Evolutionary conservation across 2,113 vertebrate genomes (phyloP).

Genomic region (Semnornis frantzii): DNA sequence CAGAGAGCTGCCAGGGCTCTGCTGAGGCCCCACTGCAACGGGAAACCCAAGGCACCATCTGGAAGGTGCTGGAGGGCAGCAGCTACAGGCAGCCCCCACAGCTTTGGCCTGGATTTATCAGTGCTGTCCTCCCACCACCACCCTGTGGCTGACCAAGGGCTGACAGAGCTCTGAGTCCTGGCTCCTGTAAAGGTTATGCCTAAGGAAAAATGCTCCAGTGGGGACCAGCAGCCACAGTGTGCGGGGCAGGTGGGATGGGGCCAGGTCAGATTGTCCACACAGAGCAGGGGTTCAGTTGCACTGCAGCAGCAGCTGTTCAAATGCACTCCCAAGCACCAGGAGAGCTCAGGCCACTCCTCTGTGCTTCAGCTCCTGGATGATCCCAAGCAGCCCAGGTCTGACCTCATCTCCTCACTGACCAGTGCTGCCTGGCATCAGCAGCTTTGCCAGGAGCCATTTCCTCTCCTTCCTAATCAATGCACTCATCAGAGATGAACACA

Average conservation of each 20-base stretch:
- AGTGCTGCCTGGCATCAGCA: not conserved
- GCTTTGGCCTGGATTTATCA: not conserved
- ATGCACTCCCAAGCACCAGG: not conserved
- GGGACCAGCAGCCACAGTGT: not conserved
- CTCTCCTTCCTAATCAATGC: not conserved
- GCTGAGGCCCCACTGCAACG: conserved; percentile 38
- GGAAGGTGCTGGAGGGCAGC: not conserved
- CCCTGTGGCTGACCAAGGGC: not conserved
- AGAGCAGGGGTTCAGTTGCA: rapidly evolving
- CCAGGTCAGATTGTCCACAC: not conserved
- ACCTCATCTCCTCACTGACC: not conserved
- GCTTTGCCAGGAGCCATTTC: not conserved
- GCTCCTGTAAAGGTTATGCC: not conserved
- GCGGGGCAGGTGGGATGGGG: not conserved
- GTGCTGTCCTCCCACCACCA: not conserved
- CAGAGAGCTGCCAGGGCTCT: not conserved
- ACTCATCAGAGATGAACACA: rapidly evolving
- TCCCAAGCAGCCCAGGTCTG: not conserved
- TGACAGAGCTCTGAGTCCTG: not conserved
- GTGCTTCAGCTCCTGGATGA: not conserved
- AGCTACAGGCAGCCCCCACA: not conserved
- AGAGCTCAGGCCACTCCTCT: not conserved
- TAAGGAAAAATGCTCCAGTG: rapidly evolving
- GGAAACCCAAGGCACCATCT: not conserved
- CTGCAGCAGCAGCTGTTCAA: not conserved